Conservation (phyloP, 2,797 vertebrate species). For the Poeciliopsis paucimaculata region DNA sequence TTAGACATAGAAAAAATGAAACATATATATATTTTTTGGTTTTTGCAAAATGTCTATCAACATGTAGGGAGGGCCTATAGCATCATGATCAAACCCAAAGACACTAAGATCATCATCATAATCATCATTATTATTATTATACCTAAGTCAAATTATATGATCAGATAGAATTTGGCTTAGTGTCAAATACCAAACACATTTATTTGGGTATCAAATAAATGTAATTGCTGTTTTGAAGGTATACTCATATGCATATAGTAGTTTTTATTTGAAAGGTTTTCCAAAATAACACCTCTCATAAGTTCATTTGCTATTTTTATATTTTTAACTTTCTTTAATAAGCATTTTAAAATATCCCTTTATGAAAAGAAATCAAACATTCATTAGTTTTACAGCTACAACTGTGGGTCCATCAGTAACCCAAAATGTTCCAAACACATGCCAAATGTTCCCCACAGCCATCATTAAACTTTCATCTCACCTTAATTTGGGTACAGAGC, state of each 20-base stretch:
- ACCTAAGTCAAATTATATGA: not conserved
- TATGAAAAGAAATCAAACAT: slow-evolving; percentile 19
- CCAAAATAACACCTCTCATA: not conserved
- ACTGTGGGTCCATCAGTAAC: slow-evolving; percentile 28
- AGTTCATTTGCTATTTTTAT: not conserved
- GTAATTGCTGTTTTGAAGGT: not conserved
- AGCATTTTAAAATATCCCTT: not conserved
- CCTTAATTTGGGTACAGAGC: slow-evolving; percentile 19
- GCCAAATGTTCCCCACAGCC: slow-evolving; percentile 43
- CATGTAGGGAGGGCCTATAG: too few species aligned
- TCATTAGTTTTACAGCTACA: slow-evolving; percentile 29
- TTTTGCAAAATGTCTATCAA: too few species aligned
- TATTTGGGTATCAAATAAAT: not conserved
- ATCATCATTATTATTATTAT: too few species aligned
- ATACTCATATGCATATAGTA: not conserved
- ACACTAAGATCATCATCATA: too few species aligned
- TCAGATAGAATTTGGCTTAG: too few species aligned
- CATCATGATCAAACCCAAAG: too few species aligned
- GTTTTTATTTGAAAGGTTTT: not conserved
- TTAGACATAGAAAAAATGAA: not conserved
- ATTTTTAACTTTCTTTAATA: not conserved
- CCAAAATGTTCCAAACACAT: slow-evolving; percentile 51
- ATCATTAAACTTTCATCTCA: slow-evolving; percentile 61
- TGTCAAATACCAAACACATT: too few species aligned
- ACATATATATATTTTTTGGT: not conserved